These are phyloP conservation scores for Anthopleura sola DNA, from an alignment of 64 coral and sea anemone genomes.

Conservation along the genomic window DNA sequence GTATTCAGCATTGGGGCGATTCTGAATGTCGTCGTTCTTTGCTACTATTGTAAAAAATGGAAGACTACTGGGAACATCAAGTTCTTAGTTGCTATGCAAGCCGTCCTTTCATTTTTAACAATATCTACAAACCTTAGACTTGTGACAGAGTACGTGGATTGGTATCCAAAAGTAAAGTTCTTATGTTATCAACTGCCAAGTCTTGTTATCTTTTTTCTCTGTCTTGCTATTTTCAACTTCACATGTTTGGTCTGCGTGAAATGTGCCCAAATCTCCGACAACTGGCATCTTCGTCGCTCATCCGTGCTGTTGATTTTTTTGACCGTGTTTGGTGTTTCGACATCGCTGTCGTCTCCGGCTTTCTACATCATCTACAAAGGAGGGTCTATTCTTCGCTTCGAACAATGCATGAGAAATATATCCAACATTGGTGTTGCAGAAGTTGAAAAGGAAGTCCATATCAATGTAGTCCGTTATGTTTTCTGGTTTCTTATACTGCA, in stretches of 20 bases:
- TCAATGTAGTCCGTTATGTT: background rate
- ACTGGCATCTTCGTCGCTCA: background rate
- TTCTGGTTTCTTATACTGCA: background rate
- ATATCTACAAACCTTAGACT: background rate
- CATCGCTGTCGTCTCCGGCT: background rate
- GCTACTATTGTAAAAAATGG: background rate
- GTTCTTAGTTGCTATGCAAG: background rate
- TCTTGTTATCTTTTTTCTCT: background rate
- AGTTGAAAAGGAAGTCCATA: background rate
- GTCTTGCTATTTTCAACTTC: background rate
- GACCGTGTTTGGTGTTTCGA: background rate
- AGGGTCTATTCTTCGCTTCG: background rate
- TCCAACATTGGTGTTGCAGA: too few relatives aligned
- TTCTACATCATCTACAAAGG: background rate
- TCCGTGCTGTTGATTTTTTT: background rate
- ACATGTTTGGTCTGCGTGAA: background rate
- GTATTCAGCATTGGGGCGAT: background rate
- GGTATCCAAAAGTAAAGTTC: background rate
- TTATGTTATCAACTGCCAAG: background rate
- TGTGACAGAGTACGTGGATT: background rate
- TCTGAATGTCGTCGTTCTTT: background rate
- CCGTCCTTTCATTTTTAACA: background rate
- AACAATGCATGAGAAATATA: background rate
- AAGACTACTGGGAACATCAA: background rate
- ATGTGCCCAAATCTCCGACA: background rate